Evolutionary conservation across 2,797 vertebrate species (phyloP).

Genomic region (Ciconia nigra): DNA sequence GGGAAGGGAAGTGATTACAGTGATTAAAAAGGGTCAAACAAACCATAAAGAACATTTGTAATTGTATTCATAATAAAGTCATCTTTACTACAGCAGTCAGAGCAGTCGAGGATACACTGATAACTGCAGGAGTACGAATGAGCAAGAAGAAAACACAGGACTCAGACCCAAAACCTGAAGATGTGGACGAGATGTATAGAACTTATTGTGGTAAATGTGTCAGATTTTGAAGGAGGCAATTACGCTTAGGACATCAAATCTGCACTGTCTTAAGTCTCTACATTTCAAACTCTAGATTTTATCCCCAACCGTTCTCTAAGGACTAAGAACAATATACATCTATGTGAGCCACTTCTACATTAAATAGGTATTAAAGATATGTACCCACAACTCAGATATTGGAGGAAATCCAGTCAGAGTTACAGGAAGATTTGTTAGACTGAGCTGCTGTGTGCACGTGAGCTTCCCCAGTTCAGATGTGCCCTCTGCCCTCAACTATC

Average conservation of each 20-base stretch:
- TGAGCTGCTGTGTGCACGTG: rapidly evolving
- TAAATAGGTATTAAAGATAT: background rate
- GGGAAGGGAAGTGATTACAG: background rate
- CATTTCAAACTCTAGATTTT: background rate
- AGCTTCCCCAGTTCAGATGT: background rate
- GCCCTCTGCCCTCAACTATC: background rate
- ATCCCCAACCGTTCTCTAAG: background rate
- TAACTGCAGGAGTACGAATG: background rate
- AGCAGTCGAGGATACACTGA: background rate
- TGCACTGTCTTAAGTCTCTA: background rate
- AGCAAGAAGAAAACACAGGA: background rate
- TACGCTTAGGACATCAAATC: background rate
- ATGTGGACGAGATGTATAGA: background rate
- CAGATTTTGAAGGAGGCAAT: background rate
- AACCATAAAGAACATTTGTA: background rate
- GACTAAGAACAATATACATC: background rate
- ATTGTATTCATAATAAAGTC: background rate
- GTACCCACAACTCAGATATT: background rate
- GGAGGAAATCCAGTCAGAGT: background rate
- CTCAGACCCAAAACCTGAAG: background rate
- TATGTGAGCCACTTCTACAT: background rate
- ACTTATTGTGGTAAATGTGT: background rate
- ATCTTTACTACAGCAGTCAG: background rate
- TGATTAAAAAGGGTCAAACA: slow-evolving; percentile 25
- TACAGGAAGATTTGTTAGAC: background rate